Base-by-base conservation (phyloP, 2,888 invertebrate species). In the Fissipunctia ypsillon region DNA sequence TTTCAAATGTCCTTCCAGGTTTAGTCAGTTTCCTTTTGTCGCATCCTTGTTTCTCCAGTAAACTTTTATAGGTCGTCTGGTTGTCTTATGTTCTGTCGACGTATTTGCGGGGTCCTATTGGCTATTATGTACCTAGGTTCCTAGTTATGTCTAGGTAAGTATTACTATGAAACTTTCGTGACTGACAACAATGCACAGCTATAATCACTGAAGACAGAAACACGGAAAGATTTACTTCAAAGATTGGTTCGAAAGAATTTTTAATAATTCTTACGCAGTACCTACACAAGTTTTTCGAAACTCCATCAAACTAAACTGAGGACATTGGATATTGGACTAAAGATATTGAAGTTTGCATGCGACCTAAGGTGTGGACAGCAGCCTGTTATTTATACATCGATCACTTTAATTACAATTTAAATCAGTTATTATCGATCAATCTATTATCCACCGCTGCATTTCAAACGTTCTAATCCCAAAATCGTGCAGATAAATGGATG, bases 401-500 rank as follows among this genome's bases (percentile, higher is more conserved):
- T 50, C 25, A 25, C 38, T 45, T 63, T 54, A 54, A 43, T 25
- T 35, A 35, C 5, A 60, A 60, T 41, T 28, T 28, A 25, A 45
- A 60, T 28, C 9, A 25, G 41, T 10, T 22, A 43, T 50, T 41
- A 54, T 31, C 54, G 64, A 54, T 1, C 54, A 75, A 54, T 1
- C 19, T 25, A 50, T 57, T 28, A 45, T 14, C n/a, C 9, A 4
- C 14, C 10, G 35, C 28, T 60, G 1, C 4, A 60, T 70, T 78
- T 41, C 56, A 41, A 79, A 35, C 59, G 35, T 41, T 78, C 48
- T 60, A 65, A 73, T 63, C 25, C 59, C 9, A 50, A 63, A 76
- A 69, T 63, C 77, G 81, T 79, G 82, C 77, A 66, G 70, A 66
- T 57, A 81, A 78, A 56, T 82, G 38, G 31, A 31, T 82, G 60